Evolutionary conservation across 2,113 vertebrate genomes (phyloP).

Genomic region (Syngnathoides biaculeatus): DNA sequence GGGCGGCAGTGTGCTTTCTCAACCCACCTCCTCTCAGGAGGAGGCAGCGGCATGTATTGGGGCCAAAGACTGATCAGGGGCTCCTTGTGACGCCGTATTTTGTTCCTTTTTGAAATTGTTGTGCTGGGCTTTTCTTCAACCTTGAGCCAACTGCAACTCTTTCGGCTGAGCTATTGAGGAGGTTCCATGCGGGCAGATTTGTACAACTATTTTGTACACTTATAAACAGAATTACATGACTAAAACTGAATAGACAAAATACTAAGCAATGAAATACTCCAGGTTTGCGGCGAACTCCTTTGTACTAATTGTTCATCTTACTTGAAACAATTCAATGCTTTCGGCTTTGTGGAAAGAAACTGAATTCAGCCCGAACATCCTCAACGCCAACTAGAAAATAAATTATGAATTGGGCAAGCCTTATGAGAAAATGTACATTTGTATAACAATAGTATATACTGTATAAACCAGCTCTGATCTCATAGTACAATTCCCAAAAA

Average conservation of each 20-base stretch:
- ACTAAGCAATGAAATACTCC: not conserved
- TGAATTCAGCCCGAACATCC: not conserved
- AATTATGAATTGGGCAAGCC: constrained; percentile 8
- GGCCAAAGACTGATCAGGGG: constrained; percentile 50
- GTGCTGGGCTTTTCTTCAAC: constrained; percentile 40
- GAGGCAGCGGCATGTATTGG: constrained; percentile 49
- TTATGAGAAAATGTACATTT: constrained; percentile 35
- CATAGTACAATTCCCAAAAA: constrained; percentile 46
- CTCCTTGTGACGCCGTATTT: constrained; percentile 39
- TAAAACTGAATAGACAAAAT: not conserved
- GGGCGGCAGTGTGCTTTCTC: constrained; percentile 23
- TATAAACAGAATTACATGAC: not conserved
- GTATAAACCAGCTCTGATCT: constrained; percentile 42
- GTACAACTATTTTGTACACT: not conserved
- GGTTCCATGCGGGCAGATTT: constrained; percentile 33
- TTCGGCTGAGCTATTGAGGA: constrained; percentile 37
- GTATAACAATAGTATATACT: constrained; percentile 24
- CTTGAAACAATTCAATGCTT: not conserved
- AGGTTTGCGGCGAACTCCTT: too few relatives aligned
- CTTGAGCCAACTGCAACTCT: constrained; percentile 32
- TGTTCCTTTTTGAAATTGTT: constrained; percentile 28
- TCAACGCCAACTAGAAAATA: constrained; percentile 8
- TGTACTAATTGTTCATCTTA: not conserved
- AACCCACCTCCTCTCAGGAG: constrained; percentile 51
- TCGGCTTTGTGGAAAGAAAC: not conserved